Evolutionary conservation across 2,113 vertebrate genomes (phyloP).

Genomic region (Mobula hypostoma): DNA sequence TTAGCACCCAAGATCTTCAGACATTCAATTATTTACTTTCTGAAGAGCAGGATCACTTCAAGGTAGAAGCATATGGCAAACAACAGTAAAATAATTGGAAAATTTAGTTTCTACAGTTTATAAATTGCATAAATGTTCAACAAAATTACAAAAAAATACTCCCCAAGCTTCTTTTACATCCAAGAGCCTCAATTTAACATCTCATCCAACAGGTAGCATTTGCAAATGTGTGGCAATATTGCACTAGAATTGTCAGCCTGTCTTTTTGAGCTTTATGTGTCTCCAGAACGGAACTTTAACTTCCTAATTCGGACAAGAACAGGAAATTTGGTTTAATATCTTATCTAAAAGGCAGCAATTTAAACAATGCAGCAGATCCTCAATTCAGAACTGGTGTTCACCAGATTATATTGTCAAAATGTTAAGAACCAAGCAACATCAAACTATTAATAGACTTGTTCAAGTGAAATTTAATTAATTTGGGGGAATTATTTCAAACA

Average conservation of each 20-base stretch:
- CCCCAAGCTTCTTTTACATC: too few relatives aligned
- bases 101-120: not conserved
- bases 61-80: not conserved
- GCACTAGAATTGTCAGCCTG: too few relatives aligned
- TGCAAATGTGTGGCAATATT: not conserved
- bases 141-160: not conserved
- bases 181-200: not conserved
- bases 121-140: not conserved
- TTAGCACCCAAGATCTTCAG: not conserved
- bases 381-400: not conserved
- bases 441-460: not conserved
- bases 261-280: too few relatives aligned
- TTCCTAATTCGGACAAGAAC: too few relatives aligned
- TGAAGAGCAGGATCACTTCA: not conserved
- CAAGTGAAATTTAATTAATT: not conserved
- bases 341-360: not conserved
- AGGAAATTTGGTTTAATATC: not conserved
- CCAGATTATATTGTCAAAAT: not conserved
- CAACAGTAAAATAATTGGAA: not conserved
- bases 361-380: not conserved
- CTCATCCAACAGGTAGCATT: not conserved
- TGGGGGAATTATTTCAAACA: not conserved
- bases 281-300: too few relatives aligned
- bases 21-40: not conserved
- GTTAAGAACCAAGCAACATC: not conserved